phyloP scores from a whole-genome alignment of 2,888 invertebrate genomes.

The Cephus sareptanus region DNA sequence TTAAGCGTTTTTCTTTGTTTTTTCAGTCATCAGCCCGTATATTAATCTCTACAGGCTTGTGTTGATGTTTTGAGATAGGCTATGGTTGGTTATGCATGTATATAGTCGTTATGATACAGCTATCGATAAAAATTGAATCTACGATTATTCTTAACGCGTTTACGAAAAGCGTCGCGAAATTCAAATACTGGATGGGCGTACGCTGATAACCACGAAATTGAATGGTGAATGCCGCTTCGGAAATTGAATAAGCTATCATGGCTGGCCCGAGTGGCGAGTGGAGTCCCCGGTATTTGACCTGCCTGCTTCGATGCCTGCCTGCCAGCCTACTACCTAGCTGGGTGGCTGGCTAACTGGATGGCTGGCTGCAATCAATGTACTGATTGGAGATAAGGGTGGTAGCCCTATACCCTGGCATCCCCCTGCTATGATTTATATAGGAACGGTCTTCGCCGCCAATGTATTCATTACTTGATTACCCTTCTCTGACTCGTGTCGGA shows the following conservation, averaged over 20 bases:
- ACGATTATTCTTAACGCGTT: background rate
- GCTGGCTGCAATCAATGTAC: conserved; percentile 57
- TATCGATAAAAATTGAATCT: background rate
- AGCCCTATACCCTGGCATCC: conserved; percentile 46
- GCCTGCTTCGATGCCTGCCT: conserved; percentile 33
- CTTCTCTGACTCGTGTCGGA: conserved; percentile 27
- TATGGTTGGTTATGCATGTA: background rate
- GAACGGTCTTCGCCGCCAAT: conserved; percentile 50
- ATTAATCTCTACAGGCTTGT: background rate
- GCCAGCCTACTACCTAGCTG: background rate
- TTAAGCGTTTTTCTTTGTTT: background rate
- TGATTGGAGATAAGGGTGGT: conserved; percentile 61
- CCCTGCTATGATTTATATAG: conserved; percentile 57
- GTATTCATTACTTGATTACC: conserved; percentile 60
- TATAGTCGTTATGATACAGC: background rate
- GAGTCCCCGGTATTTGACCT: conserved; percentile 57
- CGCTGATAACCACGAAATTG: conserved; percentile 59
- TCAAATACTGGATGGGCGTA: conserved; percentile 48
- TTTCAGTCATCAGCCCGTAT: background rate
- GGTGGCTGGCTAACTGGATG: conserved; percentile 4
- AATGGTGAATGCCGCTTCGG: conserved; percentile 61
- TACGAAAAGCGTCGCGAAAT: conserved; percentile 31
- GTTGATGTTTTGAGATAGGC: background rate
- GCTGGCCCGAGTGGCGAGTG: conserved; percentile 46
- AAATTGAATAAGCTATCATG: conserved; percentile 64